A percentile compares a stretch with the other conserved stretches of the same genome.
These are phyloP conservation scores for Leptarthrus brevirostris DNA, from an alignment of 2,888 invertebrate genomes.

Conservation along the genomic window DNA sequence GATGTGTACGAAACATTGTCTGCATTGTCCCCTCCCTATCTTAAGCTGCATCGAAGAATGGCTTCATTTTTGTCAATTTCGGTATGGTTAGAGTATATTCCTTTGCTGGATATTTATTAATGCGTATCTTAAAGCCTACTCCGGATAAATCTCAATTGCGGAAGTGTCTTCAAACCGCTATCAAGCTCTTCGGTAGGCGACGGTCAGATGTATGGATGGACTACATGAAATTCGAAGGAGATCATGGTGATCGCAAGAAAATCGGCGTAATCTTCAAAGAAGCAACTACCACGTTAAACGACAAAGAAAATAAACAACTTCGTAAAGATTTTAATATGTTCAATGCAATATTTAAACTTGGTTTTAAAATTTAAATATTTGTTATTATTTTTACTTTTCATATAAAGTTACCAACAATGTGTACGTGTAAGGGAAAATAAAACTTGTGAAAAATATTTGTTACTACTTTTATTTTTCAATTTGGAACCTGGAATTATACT, in stretches of 20 bases:
- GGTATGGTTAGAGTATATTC: constrained; percentile 61
- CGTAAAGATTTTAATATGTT: constrained; percentile 7
- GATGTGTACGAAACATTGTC: constrained; percentile 73
- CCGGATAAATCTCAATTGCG: constrained; percentile 69
- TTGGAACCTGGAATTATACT: too few species aligned
- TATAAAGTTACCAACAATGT: too few species aligned
- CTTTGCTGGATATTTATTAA: not conserved
- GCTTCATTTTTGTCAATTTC: constrained; percentile 65
- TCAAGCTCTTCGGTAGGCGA: constrained; percentile 75
- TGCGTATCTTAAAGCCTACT: constrained; percentile 56
- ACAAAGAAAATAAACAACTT: too few species aligned
- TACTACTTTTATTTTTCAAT: too few species aligned
- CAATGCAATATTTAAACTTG: not conserved
- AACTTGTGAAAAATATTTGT: too few species aligned
- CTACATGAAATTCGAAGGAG: constrained; percentile 77
- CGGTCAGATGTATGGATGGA: constrained; percentile 79
- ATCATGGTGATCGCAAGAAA: constrained; percentile 71
- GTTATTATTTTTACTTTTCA: too few species aligned
- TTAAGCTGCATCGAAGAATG: constrained; percentile 75
- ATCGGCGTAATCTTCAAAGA: constrained; percentile 72
- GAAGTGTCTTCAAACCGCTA: constrained; percentile 73
- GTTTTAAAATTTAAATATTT: too few species aligned
- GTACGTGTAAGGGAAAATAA: too few species aligned
- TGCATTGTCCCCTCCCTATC: constrained; percentile 71
- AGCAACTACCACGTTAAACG: constrained; percentile 72